Conservation (phyloP, 2,797 vertebrate genomes). For the Periophthalmus magnuspinnatus region DNA sequence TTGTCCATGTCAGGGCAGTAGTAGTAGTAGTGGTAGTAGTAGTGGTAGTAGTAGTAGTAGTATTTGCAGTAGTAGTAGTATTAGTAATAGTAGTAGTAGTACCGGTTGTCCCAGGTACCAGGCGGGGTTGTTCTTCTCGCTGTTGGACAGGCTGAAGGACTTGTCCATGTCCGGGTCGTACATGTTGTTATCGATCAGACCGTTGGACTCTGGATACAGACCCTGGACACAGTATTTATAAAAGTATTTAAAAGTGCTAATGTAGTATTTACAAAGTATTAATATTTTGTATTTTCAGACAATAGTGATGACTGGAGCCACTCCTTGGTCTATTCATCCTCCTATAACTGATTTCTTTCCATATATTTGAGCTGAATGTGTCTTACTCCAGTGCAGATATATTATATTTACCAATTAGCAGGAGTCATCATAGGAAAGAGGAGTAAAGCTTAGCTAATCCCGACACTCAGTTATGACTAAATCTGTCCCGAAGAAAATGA, state of each 20-base stretch:
- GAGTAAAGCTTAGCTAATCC: no score
- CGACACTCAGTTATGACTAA: no score
- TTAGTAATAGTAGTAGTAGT: neutral
- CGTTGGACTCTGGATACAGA: slow-evolving; percentile 80
- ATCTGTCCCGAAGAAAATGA: no score
- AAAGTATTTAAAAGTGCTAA: neutral
- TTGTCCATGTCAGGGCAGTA: slow-evolving; percentile 64
- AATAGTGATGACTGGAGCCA: slow-evolving; percentile 66
- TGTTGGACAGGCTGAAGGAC: slow-evolving; percentile 70
- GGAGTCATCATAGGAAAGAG: no score
- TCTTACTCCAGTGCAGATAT: no score
- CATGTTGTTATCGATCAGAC: slow-evolving; percentile 81
- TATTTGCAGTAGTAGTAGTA: neutral
- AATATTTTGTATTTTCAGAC: neutral
- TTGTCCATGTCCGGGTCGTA: slow-evolving; percentile 75
- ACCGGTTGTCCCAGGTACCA: slow-evolving; percentile 82
- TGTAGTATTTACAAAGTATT: neutral
- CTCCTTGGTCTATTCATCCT: no score
- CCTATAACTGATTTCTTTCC: no score
- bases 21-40: no score
- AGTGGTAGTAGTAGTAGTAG: neutral
- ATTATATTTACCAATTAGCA: no score
- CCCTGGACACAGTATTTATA: slow-evolving; percentile 68
- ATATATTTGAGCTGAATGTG: no score
- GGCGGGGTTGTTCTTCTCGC: slow-evolving; percentile 73